A percentile compares a stretch with the other conserved stretches of the same genome.
These are phyloP conservation scores for Engystomops pustulosus DNA, from an alignment of 2,113 vertebrate genomes.

Conservation along the genomic window DNA sequence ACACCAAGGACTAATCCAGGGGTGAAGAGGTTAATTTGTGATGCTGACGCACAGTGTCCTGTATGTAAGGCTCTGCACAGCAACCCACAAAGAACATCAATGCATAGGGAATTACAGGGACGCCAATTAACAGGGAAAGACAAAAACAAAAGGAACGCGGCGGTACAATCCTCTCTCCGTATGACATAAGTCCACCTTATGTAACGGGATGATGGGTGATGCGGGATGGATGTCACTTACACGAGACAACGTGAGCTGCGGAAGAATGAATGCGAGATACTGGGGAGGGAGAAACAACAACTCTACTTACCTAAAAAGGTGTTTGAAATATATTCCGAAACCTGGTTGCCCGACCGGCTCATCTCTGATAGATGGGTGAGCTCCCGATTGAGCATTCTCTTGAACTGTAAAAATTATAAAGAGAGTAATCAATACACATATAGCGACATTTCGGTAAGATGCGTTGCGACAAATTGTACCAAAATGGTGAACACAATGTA, in stretches of 20 bases:
- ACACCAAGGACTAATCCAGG: not conserved
- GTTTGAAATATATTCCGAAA: conserved; percentile 97
- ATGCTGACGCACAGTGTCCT: conserved; percentile 21
- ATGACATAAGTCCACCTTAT: not conserved
- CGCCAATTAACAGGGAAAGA: conserved; percentile 12
- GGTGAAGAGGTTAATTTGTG: conserved; percentile 26
- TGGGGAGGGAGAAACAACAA: not conserved
- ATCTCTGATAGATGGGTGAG: conserved; percentile 97
- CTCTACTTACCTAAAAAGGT: conserved; percentile 93
- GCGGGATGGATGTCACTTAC: not conserved
- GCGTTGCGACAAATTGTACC: not conserved
- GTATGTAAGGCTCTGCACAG: not conserved
- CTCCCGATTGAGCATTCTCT: conserved; percentile 98
- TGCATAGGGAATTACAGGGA: conserved; percentile 27
- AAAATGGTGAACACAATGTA: no score
- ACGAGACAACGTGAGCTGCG: not conserved
- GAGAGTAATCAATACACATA: conserved; percentile 11
- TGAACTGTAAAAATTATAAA: conserved; percentile 84
- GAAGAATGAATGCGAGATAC: not conserved
- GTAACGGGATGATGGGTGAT: not conserved
- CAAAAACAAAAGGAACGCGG: not conserved
- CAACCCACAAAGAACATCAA: conserved; percentile 34
- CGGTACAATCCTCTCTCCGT: not conserved
- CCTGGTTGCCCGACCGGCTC: conserved; percentile 98
- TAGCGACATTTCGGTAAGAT: not conserved